Conservation (phyloP, 2,888 invertebrate genomes). For the Empis stercorea region DNA sequence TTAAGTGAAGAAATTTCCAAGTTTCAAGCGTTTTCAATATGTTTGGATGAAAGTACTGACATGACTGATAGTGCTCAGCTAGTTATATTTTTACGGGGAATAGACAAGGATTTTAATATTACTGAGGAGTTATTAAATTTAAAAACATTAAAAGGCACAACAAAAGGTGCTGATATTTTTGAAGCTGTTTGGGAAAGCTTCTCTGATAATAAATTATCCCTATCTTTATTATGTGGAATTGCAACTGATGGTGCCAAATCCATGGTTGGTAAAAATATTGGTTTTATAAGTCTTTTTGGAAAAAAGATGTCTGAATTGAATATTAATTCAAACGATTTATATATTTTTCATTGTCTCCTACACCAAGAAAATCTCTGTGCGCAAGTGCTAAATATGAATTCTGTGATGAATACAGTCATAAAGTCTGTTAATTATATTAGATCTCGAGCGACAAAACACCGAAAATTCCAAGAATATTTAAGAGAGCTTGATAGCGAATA, state of each 20-base stretch:
- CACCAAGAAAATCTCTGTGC: slow-evolving; percentile 1
- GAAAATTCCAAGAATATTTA: slow-evolving; percentile 2
- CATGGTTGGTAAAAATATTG: neutral
- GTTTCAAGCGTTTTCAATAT: neutral
- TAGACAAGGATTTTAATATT: slow-evolving; percentile 4
- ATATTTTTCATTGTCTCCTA: neutral
- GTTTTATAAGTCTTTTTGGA: neutral
- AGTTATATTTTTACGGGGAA: slow-evolving; percentile 3
- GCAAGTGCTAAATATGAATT: neutral
- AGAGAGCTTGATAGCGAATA: slow-evolving; percentile 3
- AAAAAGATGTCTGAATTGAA: neutral
- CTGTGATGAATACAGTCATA: slow-evolving; percentile 4
- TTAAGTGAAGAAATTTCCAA: neutral
- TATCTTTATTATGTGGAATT: neutral
- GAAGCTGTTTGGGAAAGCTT: neutral
- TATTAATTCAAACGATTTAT: neutral
- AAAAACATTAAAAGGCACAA: neutral
- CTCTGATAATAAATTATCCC: neutral
- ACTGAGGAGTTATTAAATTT: neutral
- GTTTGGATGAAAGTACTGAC: slow-evolving; percentile 5
- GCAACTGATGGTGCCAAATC: neutral
- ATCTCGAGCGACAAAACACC: neutral
- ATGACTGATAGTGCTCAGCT: too few relatives aligned
- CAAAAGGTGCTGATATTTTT: neutral
- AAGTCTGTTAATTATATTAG: slow-evolving; percentile 4